Percentiles rank a stretch among this genome's conserved stretches.
These are phyloP conservation scores for Phyllotis vaccarum DNA, from an alignment of 2,797 vertebrate genomes.

Conservation along the genomic window DNA sequence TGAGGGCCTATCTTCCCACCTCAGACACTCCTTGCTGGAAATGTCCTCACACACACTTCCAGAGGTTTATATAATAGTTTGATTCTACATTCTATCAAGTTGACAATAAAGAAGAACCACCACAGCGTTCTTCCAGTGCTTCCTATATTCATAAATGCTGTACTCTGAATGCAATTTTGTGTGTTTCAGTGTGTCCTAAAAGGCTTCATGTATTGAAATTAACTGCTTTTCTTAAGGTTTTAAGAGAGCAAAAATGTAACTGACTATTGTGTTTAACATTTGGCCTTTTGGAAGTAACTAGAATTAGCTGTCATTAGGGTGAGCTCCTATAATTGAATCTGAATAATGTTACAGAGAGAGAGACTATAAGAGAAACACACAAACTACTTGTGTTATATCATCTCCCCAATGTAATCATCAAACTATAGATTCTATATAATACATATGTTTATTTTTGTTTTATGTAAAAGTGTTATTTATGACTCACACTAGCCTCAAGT, in stretches of 20 bases:
- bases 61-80: neutral
- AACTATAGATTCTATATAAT: neutral
- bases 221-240: neutral
- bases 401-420: neutral
- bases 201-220: neutral
- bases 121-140: neutral
- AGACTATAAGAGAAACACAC: neutral
- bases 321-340: neutral
- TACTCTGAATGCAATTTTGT: too few relatives aligned
- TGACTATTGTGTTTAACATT: neutral
- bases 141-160: neutral
- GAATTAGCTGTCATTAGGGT: neutral
- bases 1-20: neutral
- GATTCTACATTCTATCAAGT: neutral
- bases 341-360: neutral
- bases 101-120: neutral
- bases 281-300: neutral
- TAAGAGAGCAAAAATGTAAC: neutral
- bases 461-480: neutral
- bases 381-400: neutral
- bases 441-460: neutral
- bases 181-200: neutral
- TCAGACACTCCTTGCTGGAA: neutral
- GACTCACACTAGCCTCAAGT: neutral
- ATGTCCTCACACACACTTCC: neutral